phyloP scores from a whole-genome alignment of 2,888 invertebrate genomes.

The Dolichomitus sp. region DNA sequence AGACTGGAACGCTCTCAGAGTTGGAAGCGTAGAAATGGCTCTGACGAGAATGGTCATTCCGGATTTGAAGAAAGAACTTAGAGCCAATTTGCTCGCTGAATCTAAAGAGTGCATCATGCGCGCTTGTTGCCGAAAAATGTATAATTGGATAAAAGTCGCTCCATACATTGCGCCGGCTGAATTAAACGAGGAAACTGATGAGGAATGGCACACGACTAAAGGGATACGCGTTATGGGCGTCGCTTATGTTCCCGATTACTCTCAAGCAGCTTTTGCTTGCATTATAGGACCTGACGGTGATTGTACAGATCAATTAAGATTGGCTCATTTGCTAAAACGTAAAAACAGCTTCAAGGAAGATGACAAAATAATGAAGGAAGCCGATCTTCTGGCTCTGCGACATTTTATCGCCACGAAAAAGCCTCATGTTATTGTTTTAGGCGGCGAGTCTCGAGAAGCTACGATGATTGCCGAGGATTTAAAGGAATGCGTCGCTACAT shows the following conservation, averaged over 20 bases:
- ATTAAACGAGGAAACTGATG: constrained; percentile 91
- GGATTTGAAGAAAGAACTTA: constrained; percentile 94
- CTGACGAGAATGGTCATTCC: constrained; percentile 91
- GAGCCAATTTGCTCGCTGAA: constrained; percentile 92
- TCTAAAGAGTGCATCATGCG: constrained; percentile 93
- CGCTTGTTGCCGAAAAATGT: constrained; percentile 93
- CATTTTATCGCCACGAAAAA: constrained; percentile 96
- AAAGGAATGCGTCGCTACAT: constrained; percentile 90
- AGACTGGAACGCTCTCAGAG: constrained; percentile 96
- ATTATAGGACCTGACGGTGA: constrained; percentile 95
- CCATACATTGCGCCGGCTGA: constrained; percentile 89
- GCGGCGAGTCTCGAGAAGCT: constrained; percentile 96
- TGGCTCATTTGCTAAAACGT: constrained; percentile 94
- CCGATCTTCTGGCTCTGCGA: constrained; percentile 90
- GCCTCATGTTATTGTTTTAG: constrained; percentile 97
- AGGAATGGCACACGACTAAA: constrained; percentile 95
- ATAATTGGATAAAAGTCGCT: constrained; percentile 94
- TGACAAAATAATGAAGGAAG: constrained; percentile 90
- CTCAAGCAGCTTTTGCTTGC: constrained; percentile 94
- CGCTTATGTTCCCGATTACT: constrained; percentile 93
- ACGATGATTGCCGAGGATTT: constrained; percentile 93
- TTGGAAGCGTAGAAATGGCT: constrained; percentile 94
- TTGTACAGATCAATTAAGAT: constrained; percentile 94
- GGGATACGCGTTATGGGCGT: constrained; percentile 95
- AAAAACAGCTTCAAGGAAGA: constrained; percentile 90